These are phyloP conservation scores for Hoplias malabaricus DNA, from an alignment of 2,113 vertebrate species.

Conservation along the genomic window DNA sequence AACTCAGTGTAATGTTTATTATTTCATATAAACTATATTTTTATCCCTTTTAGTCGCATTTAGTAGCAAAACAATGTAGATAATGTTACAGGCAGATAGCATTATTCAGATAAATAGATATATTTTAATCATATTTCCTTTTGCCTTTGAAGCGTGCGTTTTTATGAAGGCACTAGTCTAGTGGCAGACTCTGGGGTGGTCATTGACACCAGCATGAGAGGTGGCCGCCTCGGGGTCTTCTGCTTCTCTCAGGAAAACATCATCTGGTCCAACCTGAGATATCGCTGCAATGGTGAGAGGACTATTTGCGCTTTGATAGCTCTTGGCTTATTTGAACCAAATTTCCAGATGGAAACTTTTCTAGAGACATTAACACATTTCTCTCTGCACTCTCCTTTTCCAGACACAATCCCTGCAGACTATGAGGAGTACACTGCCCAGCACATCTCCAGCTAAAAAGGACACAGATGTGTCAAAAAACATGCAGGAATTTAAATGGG, in stretches of 20 bases:
- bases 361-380: neutral
- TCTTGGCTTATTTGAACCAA: neutral
- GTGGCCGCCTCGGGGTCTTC: conserved; percentile 97
- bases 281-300: conserved; percentile 92
- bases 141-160: conserved; percentile 78
- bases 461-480: neutral
- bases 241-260: conserved; percentile 99
- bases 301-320: neutral
- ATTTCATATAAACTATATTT: too few species aligned
- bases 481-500: neutral
- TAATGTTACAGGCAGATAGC: too few species aligned
- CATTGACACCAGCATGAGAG: conserved; percentile 96
- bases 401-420: conserved; percentile 93
- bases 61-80: neutral
- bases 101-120: neutral
- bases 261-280: conserved; percentile 98
- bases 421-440: conserved; percentile 82
- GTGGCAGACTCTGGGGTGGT: conserved; percentile 93
- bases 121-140: neutral
- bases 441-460: conserved; percentile 56
- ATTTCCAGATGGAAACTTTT: neutral
- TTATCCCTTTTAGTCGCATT: too few species aligned
- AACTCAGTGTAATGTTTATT: too few species aligned
- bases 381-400: conserved; percentile 43
- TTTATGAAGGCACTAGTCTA: conserved; percentile 90